These are phyloP conservation scores for Dicycla oo DNA, from an alignment of 2,888 invertebrate species.

Conservation along the genomic window DNA sequence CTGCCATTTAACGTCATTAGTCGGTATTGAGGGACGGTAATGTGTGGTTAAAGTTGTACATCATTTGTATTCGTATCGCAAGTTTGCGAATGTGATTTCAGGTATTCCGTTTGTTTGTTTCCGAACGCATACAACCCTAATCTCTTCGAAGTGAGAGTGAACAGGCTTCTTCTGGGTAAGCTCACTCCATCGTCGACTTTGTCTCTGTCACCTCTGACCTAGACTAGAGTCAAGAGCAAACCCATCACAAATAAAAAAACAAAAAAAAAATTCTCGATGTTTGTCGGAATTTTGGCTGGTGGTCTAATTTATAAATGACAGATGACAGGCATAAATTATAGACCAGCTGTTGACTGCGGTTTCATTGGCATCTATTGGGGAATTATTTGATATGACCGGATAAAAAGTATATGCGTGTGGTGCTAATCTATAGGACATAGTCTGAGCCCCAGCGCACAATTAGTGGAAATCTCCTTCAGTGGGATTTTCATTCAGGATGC, in stretches of 20 bases:
- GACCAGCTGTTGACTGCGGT: too few relatives aligned
- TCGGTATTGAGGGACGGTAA: conserved; percentile 6
- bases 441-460: too few relatives aligned
- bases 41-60: neutral
- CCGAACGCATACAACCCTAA: too few relatives aligned
- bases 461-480: neutral
- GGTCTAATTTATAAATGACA: neutral
- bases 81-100: conserved; percentile 1
- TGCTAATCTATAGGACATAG: neutral
- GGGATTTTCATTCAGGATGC: too few relatives aligned
- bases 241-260: too few relatives aligned
- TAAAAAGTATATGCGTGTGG: neutral
- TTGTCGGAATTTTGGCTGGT: neutral
- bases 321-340: neutral
- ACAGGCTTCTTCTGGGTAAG: too few relatives aligned
- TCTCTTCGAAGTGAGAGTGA: too few relatives aligned
- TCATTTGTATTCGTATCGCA: conserved; percentile 15
- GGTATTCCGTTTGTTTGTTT: too few relatives aligned
- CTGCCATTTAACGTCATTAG: conserved; percentile 36
- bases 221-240: too few relatives aligned
- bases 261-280: neutral
- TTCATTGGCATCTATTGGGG: neutral
- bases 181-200: too few relatives aligned
- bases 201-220: too few relatives aligned
- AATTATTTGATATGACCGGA: neutral